phyloP scores from a whole-genome alignment of 2,888 invertebrate species.

The Listrodromus nycthemerus region DNA sequence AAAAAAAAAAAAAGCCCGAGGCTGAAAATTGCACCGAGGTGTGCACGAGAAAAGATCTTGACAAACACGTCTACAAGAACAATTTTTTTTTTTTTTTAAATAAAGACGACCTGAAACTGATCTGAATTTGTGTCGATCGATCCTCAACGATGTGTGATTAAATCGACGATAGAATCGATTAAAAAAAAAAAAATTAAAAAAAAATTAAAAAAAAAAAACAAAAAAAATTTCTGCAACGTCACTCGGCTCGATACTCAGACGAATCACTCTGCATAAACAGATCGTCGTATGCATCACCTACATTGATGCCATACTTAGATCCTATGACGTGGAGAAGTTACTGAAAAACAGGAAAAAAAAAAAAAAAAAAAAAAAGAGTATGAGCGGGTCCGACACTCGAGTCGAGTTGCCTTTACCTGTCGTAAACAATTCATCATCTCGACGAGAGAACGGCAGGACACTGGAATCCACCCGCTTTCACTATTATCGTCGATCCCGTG shows the following conservation, averaged over 20 bases:
- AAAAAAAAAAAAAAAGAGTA: conserved; percentile 4
- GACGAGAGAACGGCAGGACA: not conserved
- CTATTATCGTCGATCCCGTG: too few species aligned
- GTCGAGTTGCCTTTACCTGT: conserved; percentile 12
- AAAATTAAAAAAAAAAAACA: not conserved
- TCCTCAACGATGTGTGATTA: too few species aligned
- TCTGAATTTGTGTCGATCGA: too few species aligned
- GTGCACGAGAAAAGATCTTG: too few species aligned
- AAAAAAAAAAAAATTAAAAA: not conserved
- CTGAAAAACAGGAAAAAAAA: not conserved
- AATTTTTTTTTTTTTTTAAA: too few species aligned
- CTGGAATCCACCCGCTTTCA: not conserved
- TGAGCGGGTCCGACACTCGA: not conserved
- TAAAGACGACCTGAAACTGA: too few species aligned
- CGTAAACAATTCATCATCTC: conserved; percentile 10
- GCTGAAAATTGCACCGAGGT: too few species aligned
- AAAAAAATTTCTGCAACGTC: not conserved
- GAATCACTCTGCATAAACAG: not conserved
- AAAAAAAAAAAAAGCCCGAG: too few species aligned
- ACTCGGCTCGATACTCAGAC: not conserved
- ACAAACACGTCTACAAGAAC: too few species aligned
- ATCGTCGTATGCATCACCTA: not conserved
- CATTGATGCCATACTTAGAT: not conserved
- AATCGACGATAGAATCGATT: too few species aligned
- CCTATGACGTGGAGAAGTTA: not conserved